Evolutionary conservation across 2,797 vertebrate species (phyloP).

Genomic region (Otolemur crassicaudatus): DNA sequence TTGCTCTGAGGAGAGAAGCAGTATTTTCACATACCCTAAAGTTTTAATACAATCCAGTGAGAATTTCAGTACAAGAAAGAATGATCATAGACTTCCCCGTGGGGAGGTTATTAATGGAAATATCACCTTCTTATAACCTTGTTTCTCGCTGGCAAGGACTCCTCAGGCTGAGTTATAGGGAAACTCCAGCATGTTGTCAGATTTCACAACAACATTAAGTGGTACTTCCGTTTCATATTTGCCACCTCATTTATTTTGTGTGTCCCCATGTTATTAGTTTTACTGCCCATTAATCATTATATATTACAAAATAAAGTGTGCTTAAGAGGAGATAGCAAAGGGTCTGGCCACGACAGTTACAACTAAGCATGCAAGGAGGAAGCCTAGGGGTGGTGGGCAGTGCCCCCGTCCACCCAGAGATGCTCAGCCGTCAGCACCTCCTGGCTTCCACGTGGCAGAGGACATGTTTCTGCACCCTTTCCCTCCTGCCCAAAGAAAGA

Average conservation of each 20-base stretch:
- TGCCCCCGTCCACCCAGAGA: background rate
- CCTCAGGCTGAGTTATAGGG: slow-evolving; percentile 69
- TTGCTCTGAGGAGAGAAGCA: background rate
- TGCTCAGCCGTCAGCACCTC: background rate
- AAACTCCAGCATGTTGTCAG: slow-evolving; percentile 68
- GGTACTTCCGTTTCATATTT: slow-evolving; percentile 77
- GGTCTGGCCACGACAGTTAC: background rate
- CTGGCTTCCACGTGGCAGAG: background rate
- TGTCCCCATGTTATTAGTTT: slow-evolving; percentile 76
- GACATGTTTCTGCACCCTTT: background rate
- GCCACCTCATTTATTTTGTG: slow-evolving; percentile 80
- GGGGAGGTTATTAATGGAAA: slow-evolving; percentile 69
- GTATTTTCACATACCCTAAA: background rate
- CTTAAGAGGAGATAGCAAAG: slow-evolving; percentile 40
- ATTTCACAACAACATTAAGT: slow-evolving; percentile 79
- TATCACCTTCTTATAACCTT: slow-evolving; percentile 70
- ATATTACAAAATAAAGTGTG: slow-evolving; percentile 53
- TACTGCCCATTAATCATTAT: slow-evolving; percentile 77
- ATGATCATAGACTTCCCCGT: background rate
- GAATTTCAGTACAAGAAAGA: slow-evolving; percentile 38
- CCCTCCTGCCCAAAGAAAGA: background rate
- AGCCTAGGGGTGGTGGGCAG: too few relatives aligned
- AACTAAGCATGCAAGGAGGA: background rate
- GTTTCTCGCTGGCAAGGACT: slow-evolving; percentile 57
- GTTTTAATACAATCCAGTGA: slow-evolving; percentile 25